A percentile compares a stretch with the other conserved stretches of the same genome.
Conservation (phyloP, 2,797 vertebrate species). For the Myripristis murdjan region DNA sequence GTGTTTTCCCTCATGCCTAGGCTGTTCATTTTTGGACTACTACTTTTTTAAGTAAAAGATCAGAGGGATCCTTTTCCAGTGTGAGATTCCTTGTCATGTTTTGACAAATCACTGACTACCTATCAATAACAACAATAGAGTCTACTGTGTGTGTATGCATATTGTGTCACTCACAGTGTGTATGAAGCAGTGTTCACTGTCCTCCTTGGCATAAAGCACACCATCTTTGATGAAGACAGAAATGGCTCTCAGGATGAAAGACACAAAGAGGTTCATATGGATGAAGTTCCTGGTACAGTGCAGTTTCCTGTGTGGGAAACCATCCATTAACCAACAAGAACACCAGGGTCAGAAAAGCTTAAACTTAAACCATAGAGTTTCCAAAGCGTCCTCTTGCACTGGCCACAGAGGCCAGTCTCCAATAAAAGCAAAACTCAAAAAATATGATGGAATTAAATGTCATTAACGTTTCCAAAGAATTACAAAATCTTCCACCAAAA, state of each 20-base stretch:
- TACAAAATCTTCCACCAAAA: too few relatives aligned
- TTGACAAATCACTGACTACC: not conserved
- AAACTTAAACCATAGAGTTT: too few relatives aligned
- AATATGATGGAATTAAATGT: too few relatives aligned
- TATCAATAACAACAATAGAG: not conserved
- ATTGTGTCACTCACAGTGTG: constrained; percentile 88
- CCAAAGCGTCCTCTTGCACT: too few relatives aligned
- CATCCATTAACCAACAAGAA: not conserved
- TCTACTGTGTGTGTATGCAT: not conserved
- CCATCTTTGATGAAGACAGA: constrained; percentile 98
- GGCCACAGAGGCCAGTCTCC: too few relatives aligned
- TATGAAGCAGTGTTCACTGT: constrained; percentile 93
- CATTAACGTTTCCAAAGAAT: too few relatives aligned
- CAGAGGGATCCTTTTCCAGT: too few relatives aligned
- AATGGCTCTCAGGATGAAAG: constrained; percentile 95
- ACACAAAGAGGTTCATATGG: constrained; percentile 98
- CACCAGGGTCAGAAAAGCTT: not conserved
- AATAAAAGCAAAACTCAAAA: too few relatives aligned
- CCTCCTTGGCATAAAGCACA: constrained; percentile 92
- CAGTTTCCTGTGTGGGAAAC: constrained; percentile 88
- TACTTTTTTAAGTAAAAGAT: too few relatives aligned
- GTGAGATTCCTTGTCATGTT: too few relatives aligned
- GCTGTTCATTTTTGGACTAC: too few relatives aligned
- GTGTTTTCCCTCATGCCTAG: too few relatives aligned
- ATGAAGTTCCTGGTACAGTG: constrained; percentile 98